phyloP scores from a whole-genome alignment of 2,888 invertebrate species.

The Pollenia griseotomentosa region DNA sequence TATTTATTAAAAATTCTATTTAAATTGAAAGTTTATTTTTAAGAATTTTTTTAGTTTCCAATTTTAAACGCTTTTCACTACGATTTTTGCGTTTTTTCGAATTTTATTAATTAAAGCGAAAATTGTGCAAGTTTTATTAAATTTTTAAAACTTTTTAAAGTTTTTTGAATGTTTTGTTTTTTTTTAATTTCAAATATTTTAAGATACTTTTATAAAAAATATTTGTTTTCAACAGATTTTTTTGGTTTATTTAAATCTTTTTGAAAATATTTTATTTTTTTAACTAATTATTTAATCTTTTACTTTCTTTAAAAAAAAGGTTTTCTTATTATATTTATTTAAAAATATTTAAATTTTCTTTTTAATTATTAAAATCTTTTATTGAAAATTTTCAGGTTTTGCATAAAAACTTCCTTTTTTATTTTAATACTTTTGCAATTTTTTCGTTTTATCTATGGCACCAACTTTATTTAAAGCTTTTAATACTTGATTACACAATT shows the following conservation, averaged over 20 bases:
- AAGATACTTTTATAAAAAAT: neutral
- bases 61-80: neutral
- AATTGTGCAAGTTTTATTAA: constrained; percentile 22
- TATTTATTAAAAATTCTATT: constrained; percentile 42
- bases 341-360: constrained; percentile 5
- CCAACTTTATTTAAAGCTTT: constrained; percentile 61
- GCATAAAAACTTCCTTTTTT: constrained; percentile 26
- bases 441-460: constrained; percentile 45
- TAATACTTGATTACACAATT: constrained; percentile 48
- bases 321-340: neutral
- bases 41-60: constrained; percentile 27
- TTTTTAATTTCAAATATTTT: neutral
- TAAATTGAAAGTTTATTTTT: constrained; percentile 30
- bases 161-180: neutral
- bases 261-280: constrained; percentile 1
- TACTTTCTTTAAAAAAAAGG: neutral
- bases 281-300: neutral
- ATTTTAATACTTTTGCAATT: constrained; percentile 53
- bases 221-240: constrained; percentile 3
- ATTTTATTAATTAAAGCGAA: neutral
- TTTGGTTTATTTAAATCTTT: neutral
- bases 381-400: neutral
- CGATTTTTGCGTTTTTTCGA: neutral
- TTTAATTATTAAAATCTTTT: constrained; percentile 17
- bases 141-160: neutral